Base-by-base conservation (phyloP, 2,888 invertebrate genomes). In the Synanthedon myopaeformis region DNA sequence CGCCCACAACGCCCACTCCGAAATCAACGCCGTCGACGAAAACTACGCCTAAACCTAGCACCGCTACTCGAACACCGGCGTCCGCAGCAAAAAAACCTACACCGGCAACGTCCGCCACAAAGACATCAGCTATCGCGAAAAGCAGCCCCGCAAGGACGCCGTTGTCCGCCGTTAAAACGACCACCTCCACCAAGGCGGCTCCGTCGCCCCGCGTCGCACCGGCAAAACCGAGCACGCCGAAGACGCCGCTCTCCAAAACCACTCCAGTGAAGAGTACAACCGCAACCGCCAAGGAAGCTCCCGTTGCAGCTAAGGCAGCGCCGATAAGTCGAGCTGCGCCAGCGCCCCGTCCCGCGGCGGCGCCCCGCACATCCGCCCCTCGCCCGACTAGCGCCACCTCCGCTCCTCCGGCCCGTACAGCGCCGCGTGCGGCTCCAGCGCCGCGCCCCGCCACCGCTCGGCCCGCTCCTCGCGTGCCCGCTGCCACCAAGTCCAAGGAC, bases 291-390 rank as follows among this genome's bases (percentile, higher is more conserved):
- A 54, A 70, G 12, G 59, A 67, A 54, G 52, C 63, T 1, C 57
- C 71, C 6, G 59, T 62, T 57, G 54, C 74, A 23, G 58, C 69
- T 6, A 45, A 60, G 17, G 35, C 60, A 42, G 51, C 51, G 49
- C 59, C 51, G 19, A 51, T 54, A 19, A 41, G 62, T 10, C 51
- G 57, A 70, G 5, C 65, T 70, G 42, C 52, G 50, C 10, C 49
- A 13, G 42, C 73, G 61, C 50, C 71, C 66, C 62, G 62, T 3
- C 64, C 77, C 3, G 60, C 64, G 1, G 45, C 67, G n/a, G 80
- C 82, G n/a, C 82, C 78, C 59, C 83, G 83, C 61, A 67, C 85
- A 3, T 59, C 60, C 12, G 45, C 63, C n/a, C 64, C 65, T 8
- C 54, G 61, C 19, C 56, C 57, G 28, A 58, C 62, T 12, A 61